Conservation (phyloP, 2,888 invertebrate genomes). For the Eucriotettix oculatus region DNA sequence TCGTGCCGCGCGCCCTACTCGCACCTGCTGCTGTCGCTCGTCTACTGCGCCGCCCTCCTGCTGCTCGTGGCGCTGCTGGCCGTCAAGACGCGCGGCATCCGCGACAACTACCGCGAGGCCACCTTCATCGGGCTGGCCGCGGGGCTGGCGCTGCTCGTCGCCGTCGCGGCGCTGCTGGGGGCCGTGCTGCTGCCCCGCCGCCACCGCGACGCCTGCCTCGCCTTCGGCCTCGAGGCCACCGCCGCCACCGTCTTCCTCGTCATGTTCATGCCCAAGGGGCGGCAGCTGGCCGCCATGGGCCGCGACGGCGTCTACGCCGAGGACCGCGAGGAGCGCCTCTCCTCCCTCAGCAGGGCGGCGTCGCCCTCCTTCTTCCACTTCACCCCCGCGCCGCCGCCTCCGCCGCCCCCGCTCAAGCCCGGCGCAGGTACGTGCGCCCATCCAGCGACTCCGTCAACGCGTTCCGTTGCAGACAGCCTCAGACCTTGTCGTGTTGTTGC, state of each 20-base stretch:
- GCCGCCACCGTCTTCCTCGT: conserved; percentile 74
- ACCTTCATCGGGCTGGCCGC: conserved; percentile 81
- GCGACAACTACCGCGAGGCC: conserved; percentile 86
- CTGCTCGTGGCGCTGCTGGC: conserved; percentile 72
- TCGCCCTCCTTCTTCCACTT: conserved; percentile 88
- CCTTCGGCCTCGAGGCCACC: conserved; percentile 73
- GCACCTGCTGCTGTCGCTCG: conserved; percentile 58
- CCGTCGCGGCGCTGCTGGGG: conserved; percentile 73
- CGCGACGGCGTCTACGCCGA: conserved; percentile 71
- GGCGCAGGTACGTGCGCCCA: conserved; percentile 18
- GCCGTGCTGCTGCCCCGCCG: conserved; percentile 60
- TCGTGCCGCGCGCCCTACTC: conserved; percentile 50
- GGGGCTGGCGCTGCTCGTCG: conserved; percentile 71
- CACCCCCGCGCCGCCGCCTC: conserved; percentile 45
- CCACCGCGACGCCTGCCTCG: conserved; percentile 74
- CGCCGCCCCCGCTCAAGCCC: conserved; percentile 23
- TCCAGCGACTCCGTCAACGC: too few relatives aligned
- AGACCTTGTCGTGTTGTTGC: conserved; percentile 20
- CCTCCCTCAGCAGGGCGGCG: conserved; percentile 57
- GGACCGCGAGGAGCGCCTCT: conserved; percentile 67
- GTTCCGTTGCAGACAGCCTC: too few relatives aligned
- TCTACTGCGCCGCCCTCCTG: conserved; percentile 70
- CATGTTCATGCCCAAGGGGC: conserved; percentile 87
- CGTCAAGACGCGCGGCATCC: conserved; percentile 69
- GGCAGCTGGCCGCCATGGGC: conserved; percentile 82